These are phyloP conservation scores for Scrobipalpa atriplicella DNA, from an alignment of 2,888 invertebrate genomes.

Conservation along the genomic window DNA sequence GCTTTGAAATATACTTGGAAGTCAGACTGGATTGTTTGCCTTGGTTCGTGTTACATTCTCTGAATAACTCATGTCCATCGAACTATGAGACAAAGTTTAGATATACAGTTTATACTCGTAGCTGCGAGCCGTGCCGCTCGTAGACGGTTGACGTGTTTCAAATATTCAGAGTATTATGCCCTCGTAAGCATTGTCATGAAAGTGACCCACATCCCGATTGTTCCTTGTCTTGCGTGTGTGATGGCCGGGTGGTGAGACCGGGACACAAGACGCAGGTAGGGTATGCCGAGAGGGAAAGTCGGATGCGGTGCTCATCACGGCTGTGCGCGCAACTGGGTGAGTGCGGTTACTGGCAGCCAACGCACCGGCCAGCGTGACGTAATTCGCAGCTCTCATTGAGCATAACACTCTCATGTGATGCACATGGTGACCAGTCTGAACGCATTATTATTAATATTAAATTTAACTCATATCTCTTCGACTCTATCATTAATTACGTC, in stretches of 20 bases:
- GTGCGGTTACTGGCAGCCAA: constrained; percentile 75
- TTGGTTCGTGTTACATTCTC: neutral
- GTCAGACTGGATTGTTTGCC: neutral
- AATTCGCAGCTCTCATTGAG: constrained; percentile 76
- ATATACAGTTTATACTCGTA: neutral
- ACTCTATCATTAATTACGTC: neutral
- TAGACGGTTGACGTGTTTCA: neutral
- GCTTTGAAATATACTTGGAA: constrained; percentile 57
- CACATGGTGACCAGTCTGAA: constrained; percentile 38
- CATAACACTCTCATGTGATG: constrained; percentile 63
- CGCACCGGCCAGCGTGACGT: constrained; percentile 77
- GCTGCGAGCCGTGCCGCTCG: neutral
- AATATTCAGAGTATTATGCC: neutral
- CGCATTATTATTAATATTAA: neutral
- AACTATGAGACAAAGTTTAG: neutral
- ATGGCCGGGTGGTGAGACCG: constrained; percentile 35
- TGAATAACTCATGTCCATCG: constrained; percentile 1
- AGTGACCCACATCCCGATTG: constrained; percentile 2
- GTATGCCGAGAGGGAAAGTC: constrained; percentile 80
- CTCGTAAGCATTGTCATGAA: neutral
- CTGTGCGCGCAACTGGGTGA: constrained; percentile 77
- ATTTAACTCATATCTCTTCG: neutral
- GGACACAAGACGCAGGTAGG: constrained; percentile 67
- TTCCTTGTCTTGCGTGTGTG: neutral
- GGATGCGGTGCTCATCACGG: constrained; percentile 76